These are phyloP conservation scores for Thereva unica DNA, from an alignment of 2,888 invertebrate genomes.

Conservation along the genomic window DNA sequence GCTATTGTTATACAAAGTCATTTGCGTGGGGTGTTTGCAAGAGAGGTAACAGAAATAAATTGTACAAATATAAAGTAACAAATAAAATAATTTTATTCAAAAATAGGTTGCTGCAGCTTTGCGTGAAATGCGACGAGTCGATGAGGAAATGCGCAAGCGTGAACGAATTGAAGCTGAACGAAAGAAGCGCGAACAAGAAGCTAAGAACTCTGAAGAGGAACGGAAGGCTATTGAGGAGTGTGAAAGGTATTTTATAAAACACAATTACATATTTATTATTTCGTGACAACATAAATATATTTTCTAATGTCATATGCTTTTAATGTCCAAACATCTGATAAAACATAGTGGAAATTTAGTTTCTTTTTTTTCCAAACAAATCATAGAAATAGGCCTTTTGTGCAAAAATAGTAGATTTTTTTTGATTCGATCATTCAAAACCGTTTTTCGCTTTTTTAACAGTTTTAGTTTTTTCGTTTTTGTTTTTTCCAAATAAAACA, in stretches of 20 bases:
- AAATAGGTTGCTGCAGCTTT: slow-evolving; percentile 73
- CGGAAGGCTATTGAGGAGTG: slow-evolving; percentile 67
- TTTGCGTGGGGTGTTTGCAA: slow-evolving; percentile 84
- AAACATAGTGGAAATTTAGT: too few relatives aligned
- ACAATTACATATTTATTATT: slow-evolving; percentile 5
- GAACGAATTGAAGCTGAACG: slow-evolving; percentile 74
- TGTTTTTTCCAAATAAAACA: slow-evolving; percentile 7
- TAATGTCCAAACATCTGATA: too few relatives aligned
- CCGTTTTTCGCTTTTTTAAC: slow-evolving; percentile 25
- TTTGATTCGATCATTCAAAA: too few relatives aligned
- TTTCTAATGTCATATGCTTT: too few relatives aligned
- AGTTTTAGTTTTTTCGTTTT: slow-evolving; percentile 28
- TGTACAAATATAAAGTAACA: not conserved
- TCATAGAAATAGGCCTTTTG: too few relatives aligned
- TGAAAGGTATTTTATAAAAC: slow-evolving; percentile 61
- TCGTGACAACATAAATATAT: slow-evolving; percentile 12
- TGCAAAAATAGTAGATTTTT: too few relatives aligned
- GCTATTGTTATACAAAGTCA: slow-evolving; percentile 85
- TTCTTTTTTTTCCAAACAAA: too few relatives aligned
- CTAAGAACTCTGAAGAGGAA: slow-evolving; percentile 55
- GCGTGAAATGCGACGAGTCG: slow-evolving; percentile 83
- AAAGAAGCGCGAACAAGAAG: slow-evolving; percentile 64
- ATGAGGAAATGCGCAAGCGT: slow-evolving; percentile 81
- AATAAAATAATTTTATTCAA: slow-evolving; percentile 17
- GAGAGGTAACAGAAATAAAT: slow-evolving; percentile 66